phyloP scores from a whole-genome alignment of 1,140 invertebrate species.

The Drosophila obscura region DNA sequence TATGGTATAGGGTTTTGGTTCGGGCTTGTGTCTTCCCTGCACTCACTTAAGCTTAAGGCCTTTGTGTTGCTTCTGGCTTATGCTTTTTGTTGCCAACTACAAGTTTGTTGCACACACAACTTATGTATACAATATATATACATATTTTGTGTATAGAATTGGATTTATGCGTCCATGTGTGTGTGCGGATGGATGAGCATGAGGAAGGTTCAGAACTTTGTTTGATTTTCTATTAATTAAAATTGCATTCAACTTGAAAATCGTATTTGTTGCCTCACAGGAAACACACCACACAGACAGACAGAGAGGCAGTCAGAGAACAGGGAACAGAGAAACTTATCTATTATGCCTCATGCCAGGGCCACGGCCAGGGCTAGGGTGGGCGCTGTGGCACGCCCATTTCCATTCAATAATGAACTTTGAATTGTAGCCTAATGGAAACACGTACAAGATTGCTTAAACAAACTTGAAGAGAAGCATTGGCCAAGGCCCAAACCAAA shows the following conservation, averaged over 20 bases:
- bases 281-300: too few relatives aligned
- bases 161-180: conserved; percentile 17
- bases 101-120: conserved; percentile 58
- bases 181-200: conserved; percentile 2
- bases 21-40: conserved; percentile 19
- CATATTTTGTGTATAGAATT: conserved; percentile 5
- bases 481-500: conserved; percentile 5
- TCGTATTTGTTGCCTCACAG: conserved; percentile 65
- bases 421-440: conserved; percentile 80
- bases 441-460: conserved; percentile 76
- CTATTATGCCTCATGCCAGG: conserved; percentile 19
- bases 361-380: neutral
- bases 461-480: conserved; percentile 54
- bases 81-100: conserved; percentile 48
- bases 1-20: neutral
- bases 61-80: conserved; percentile 48
- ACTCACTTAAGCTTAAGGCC: conserved; percentile 53
- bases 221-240: conserved; percentile 83
- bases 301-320: too few relatives aligned
- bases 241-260: conserved; percentile 83
- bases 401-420: conserved; percentile 69
- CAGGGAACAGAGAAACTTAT: conserved; percentile 43
- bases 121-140: conserved; percentile 26
- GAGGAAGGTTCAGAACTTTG: conserved; percentile 53
- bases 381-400: conserved; percentile 20